Conservation (phyloP, 1,140 invertebrate species). For the Pomacea maculata region DNA sequence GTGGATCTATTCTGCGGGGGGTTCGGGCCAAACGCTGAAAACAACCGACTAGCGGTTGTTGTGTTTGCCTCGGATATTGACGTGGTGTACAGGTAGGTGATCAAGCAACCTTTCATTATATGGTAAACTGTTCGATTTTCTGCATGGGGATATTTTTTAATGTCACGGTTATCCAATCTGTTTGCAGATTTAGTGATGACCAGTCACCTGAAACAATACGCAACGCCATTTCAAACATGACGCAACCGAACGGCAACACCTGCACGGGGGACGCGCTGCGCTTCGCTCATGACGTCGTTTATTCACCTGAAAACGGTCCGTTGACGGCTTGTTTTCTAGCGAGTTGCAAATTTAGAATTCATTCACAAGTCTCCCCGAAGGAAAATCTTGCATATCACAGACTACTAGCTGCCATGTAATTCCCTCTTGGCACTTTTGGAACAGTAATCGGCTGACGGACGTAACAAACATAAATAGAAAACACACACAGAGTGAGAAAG, state of each 20-base stretch:
- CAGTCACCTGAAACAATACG: neutral
- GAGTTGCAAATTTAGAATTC: neutral
- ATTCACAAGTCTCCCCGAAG: too few species aligned
- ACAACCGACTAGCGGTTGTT: slow-evolving; percentile 27
- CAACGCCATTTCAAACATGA: neutral
- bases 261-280: slow-evolving; percentile 10
- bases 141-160: too few species aligned
- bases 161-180: too few species aligned
- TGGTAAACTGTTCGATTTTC: too few species aligned
- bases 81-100: slow-evolving; percentile 8
- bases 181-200: slow-evolving; percentile 14
- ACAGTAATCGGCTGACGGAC: too few species aligned
- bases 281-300: slow-evolving; percentile 4
- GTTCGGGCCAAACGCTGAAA: slow-evolving; percentile 12
- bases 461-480: too few species aligned
- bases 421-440: too few species aligned
- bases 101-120: too few species aligned
- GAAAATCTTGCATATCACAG: too few species aligned
- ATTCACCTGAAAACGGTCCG: slow-evolving; percentile 2
- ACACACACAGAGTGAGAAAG: too few species aligned
- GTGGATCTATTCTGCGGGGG: slow-evolving; percentile 28
- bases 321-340: neutral
- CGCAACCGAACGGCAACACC: slow-evolving; percentile 18
- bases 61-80: slow-evolving; percentile 21
- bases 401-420: too few species aligned